Evolutionary conservation across 1,140 invertebrate genomes (phyloP), one percentile per base, ranked within the genome.

Genomic region (Cotesia typhae): DNA sequence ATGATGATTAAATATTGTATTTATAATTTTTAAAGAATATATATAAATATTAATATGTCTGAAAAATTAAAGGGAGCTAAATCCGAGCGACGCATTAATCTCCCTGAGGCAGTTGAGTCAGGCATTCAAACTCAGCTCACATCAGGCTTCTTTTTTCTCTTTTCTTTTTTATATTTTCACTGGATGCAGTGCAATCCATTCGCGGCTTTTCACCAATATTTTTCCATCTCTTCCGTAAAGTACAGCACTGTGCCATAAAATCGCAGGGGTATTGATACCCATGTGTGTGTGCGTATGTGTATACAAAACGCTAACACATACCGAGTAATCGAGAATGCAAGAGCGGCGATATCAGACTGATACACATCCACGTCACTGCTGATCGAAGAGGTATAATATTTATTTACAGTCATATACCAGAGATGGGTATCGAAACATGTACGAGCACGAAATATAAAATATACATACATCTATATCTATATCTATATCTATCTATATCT

Each of bases 141-240:
- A 28, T 28, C 28, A 28, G 28, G 28, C 37, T 36, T n/a, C 12
- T 12, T n/a, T 35, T 64, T 37, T 38, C n/a, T 10, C 60, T 17
- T 63, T 28, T 17, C 36, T 28, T 28, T 28, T 28, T 28, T 28
- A 28, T 28, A 28, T 28, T 28, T 28, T 28, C 37, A 14, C 12
- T 64, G 38, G 36, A 20, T 10, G 36, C 5, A 64, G 59, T 10
- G 36, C 5, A 64, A 64, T 64, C 61, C 61, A 64, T 64, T 64
- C 61, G 61, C 61, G 61, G 61, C 61, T 64, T 60, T 64, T 64
- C 61, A 64, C 61, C 36, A 64, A 64, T 64, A 64, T 64, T 64
- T 64, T 64, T 64, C 61, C 61, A 64, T 64, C 61, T 37, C 47
- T 64, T 64, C 61, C 61, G 36, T 55, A 17, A 28, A 28, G 28